Conservation (phyloP, 2,113 vertebrate species). For the Microcebus lehilahytsara region DNA sequence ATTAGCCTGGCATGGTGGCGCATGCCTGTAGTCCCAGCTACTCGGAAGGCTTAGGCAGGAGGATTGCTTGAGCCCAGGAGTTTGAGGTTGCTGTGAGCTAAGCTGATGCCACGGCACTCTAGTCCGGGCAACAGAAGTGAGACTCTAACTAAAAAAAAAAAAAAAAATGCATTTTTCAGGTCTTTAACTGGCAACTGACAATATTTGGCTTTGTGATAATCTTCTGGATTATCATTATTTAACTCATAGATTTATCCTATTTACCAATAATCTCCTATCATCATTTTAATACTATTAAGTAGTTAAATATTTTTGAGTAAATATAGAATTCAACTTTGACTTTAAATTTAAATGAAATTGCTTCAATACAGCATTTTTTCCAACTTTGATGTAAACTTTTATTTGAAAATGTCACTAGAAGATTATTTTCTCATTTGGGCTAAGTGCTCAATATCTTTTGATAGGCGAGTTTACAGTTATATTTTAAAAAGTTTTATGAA, state of each 20-base stretch:
- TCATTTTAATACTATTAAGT: neutral
- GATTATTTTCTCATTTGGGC: neutral
- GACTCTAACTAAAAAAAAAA: no score
- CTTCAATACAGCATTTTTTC: neutral
- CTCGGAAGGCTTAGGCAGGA: no score
- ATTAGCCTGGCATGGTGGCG: no score
- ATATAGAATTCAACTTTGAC: neutral
- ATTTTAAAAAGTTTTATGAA: constrained; percentile 10
- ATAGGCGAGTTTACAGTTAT: neutral
- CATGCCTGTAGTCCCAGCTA: no score
- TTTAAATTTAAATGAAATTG: constrained; percentile 15
- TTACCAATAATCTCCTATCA: neutral
- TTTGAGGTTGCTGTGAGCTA: no score
- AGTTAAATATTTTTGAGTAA: neutral
- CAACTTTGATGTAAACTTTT: constrained; percentile 12
- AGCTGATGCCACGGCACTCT: no score
- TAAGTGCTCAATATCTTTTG: neutral
- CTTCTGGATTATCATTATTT: constrained; percentile 29
- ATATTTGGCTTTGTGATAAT: neutral
- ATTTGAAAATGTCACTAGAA: neutral
- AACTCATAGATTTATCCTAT: neutral
- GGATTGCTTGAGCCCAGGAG: no score
- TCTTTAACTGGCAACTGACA: neutral
- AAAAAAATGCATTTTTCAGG: neutral
- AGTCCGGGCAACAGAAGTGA: no score